These are phyloP conservation scores for Conomelus anceps DNA, from an alignment of 2,888 invertebrate species.

Conservation along the genomic window DNA sequence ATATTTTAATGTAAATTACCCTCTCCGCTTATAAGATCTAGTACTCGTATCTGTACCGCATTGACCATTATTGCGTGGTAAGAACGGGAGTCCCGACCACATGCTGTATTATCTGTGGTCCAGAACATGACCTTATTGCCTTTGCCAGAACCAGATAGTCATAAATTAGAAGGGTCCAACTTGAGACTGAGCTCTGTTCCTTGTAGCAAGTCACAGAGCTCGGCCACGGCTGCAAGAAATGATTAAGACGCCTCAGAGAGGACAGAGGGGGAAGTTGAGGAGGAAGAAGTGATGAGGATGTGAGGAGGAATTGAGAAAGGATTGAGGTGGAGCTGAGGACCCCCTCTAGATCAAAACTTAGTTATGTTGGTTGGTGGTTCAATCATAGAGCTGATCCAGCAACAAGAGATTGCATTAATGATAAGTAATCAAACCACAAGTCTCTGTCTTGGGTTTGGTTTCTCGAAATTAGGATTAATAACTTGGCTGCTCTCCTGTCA, in stretches of 20 bases:
- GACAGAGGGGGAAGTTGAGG: too few species aligned
- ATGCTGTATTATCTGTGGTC: not conserved
- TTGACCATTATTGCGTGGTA: not conserved
- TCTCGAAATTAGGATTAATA: not conserved
- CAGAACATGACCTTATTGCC: not conserved
- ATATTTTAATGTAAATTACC: not conserved
- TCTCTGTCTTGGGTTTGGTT: not conserved
- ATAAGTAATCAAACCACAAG: not conserved
- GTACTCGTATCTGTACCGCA: not conserved
- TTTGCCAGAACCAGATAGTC: not conserved
- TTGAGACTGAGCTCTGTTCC: not conserved
- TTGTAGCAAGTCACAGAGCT: not conserved
- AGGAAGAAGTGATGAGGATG: not conserved
- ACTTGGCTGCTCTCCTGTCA: not conserved
- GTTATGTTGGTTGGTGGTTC: not conserved
- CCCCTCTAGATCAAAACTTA: too few species aligned
- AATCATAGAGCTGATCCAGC: not conserved
- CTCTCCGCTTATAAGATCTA: not conserved
- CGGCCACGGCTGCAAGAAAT: not conserved
- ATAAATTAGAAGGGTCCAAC: not conserved
- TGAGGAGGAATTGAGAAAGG: not conserved
- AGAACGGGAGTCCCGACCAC: too few species aligned
- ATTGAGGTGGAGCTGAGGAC: not conserved
- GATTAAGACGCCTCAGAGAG: not conserved
- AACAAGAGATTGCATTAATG: not conserved